phyloP scores from a whole-genome alignment of 2,888 invertebrate genomes.

The Chloromyia formosa region DNA sequence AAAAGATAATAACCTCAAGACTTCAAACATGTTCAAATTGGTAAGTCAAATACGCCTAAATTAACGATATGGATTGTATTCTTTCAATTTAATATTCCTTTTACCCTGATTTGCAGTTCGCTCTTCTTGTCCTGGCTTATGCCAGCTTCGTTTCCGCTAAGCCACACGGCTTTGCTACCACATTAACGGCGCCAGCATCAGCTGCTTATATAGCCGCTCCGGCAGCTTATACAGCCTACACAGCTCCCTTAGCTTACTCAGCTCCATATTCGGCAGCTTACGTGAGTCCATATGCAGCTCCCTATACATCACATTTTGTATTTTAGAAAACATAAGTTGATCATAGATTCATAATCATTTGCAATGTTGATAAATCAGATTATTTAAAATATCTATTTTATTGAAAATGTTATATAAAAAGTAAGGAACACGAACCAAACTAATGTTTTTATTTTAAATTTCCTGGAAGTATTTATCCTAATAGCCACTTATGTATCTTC shows the following conservation, averaged over 20 bases:
- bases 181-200: constrained; percentile 56
- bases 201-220: constrained; percentile 59
- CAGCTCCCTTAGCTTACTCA: constrained; percentile 59
- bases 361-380: too few relatives aligned
- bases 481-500: too few relatives aligned
- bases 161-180: constrained; percentile 56
- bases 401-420: too few relatives aligned
- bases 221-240: constrained; percentile 61
- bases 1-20: constrained; percentile 56
- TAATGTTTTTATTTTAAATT: too few relatives aligned
- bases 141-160: constrained; percentile 60
- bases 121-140: constrained; percentile 56
- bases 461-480: too few relatives aligned
- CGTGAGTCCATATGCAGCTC: constrained; percentile 54
- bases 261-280: constrained; percentile 45
- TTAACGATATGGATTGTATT: not conserved
- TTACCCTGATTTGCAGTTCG: constrained; percentile 52
- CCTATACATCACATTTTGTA: constrained; percentile 54
- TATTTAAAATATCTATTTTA: too few relatives aligned
- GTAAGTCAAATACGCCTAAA: constrained; percentile 55
- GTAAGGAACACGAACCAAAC: too few relatives aligned
- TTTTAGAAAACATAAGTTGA: too few relatives aligned
- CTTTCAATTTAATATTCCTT: not conserved
- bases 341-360: too few relatives aligned
- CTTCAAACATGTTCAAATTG: constrained; percentile 62